Base-by-base conservation (phyloP, 37 sponge, comb jelly and placozoan species). In the Theonella swinhoei region DNA sequence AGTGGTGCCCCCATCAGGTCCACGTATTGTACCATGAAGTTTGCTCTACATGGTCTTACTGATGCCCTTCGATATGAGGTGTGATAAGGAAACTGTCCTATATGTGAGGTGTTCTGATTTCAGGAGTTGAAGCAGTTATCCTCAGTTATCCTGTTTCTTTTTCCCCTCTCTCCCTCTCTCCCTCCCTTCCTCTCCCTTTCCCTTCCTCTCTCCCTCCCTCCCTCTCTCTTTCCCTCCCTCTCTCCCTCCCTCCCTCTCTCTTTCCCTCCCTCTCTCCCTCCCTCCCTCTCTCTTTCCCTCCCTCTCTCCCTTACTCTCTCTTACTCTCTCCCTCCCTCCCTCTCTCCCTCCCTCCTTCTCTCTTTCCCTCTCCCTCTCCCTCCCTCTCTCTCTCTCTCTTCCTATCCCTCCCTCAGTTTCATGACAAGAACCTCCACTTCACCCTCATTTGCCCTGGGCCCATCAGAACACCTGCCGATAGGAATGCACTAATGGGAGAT, bases 41-140 rank as follows among this genome's bases (percentile, higher is more conserved):
- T 77, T 80, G 93, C 74, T 20, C 72, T 92, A 0, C 29, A 34
- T 20, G 68, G 17, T 24, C 68, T 88, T 23, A 83, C 88, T 76
- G 82, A 84, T 26, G 42, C 70, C 4, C 30, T 92, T 9, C 41
- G 85, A 26, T 9, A 35, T 39, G 93, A 92, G 89, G 82, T 92
- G 38, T 47, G n/a, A n/a, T n/a, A n/a, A n/a, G n/a, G n/a, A n/a
- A n/a, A n/a, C n/a, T n/a, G n/a, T n/a, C n/a, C n/a, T n/a, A n/a
- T n/a, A n/a, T n/a, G n/a, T n/a, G n/a, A n/a, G n/a, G n/a, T n/a
- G n/a, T n/a, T n/a, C n/a, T n/a, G n/a, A n/a, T n/a, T n/a, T n/a
- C n/a, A n/a, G n/a, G n/a, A n/a, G n/a, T n/a, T n/a, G n/a, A n/a
- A n/a, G n/a, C n/a, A n/a, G n/a, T n/a, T n/a, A n/a, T n/a, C n/a